Base-by-base conservation (phyloP, 2,113 vertebrate species). In the Rhinogobius similis region DNA sequence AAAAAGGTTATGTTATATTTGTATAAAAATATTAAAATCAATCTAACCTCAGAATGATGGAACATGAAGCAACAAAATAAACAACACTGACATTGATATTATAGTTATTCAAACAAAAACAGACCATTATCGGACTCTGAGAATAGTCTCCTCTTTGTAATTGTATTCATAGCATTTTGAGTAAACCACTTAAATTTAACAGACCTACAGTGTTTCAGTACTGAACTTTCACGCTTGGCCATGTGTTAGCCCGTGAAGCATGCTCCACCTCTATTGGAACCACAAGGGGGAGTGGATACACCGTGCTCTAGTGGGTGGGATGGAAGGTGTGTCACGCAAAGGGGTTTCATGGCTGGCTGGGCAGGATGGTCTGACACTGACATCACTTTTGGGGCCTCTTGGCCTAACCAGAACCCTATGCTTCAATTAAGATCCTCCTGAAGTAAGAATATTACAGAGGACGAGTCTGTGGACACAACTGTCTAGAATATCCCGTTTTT, bases 361-460 rank as follows among this genome's bases (percentile, higher is more conserved):
- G 24, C 67, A 69, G 68, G 63, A 26, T 88, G 82, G 68, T 29
- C 79, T 77, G 76, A 88, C 73, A 65, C 39, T 73, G 65, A 61
- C 58, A 61, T 36, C 58, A 61, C 62, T 61, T 62, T 18, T 21
- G 12, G 21, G 58, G 9, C 55, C 16, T 16, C 21, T 14, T 29
- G 16, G 55, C 36, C 23, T 69, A 41, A 62, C 69, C 10, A 5
- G n/a, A 64, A 18, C 36, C 24, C 23, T 58, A 36, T 10, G 3
- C 11, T 73, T 73, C 38, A 14, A 55, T 10, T 53, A 62, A 78
- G 53, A 29, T 32, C 53, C 43, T 48, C 48, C 26, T 53, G 46
- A 67, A 36, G 27, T 58, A 53, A 38, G 16, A 27, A 44, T 18
- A 43, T 18, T 14, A 6, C 14, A 29, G 32, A 55, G 58, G 48